These are phyloP conservation scores for Esperia sulphurella DNA, from an alignment of 2,888 invertebrate species.

Conservation along the genomic window DNA sequence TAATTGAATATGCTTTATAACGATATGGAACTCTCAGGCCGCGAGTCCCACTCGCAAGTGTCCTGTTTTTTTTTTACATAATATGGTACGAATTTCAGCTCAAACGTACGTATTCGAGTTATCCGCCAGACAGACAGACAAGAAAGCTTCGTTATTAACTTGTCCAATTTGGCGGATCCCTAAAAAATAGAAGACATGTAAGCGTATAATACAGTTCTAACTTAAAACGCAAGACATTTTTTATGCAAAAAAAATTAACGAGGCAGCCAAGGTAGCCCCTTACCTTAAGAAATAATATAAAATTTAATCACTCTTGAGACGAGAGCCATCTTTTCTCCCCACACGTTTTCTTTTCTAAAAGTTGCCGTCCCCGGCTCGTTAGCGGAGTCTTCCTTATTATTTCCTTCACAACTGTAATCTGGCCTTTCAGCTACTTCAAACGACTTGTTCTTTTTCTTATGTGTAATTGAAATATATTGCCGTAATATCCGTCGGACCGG, in stretches of 20 bases:
- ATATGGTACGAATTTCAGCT: too few relatives aligned
- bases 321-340: slow-evolving; percentile 43
- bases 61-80: too few relatives aligned
- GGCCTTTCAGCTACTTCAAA: slow-evolving; percentile 76
- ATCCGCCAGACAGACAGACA: too few relatives aligned
- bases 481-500: slow-evolving; percentile 75
- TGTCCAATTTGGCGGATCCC: too few relatives aligned
- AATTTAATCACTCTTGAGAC: slow-evolving; percentile 47
- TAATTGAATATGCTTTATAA: too few relatives aligned
- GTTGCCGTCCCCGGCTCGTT: slow-evolving; percentile 64
- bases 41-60: too few relatives aligned
- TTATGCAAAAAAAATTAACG: not conserved
- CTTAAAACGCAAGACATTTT: not conserved
- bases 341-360: slow-evolving; percentile 64
- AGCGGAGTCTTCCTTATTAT: slow-evolving; percentile 71
- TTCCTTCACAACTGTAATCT: slow-evolving; percentile 72
- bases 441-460: slow-evolving; percentile 79
- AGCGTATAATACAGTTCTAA: too few relatives aligned
- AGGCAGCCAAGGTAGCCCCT: not conserved
- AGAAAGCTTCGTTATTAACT: too few relatives aligned
- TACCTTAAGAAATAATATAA: slow-evolving; percentile 5
- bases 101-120: too few relatives aligned
- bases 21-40: too few relatives aligned
- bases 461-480: slow-evolving; percentile 80
- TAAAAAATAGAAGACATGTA: too few relatives aligned